Base-by-base conservation (phyloP, 30 jellyfish, hydroid and myxozoan species). In the Aurelia aurita region DNA sequence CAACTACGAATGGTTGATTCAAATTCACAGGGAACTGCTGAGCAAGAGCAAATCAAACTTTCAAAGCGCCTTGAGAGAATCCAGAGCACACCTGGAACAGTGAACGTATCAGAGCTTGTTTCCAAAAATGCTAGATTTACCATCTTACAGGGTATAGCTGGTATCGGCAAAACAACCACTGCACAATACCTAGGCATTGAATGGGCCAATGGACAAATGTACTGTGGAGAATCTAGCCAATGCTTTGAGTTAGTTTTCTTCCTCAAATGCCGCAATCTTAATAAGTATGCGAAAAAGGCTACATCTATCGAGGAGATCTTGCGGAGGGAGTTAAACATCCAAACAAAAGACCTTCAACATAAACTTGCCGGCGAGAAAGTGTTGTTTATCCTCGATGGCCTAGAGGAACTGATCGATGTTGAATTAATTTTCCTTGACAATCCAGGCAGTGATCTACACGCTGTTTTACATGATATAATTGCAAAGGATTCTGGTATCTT, bases 151-250 rank as follows among this genome's bases (percentile, higher is more conserved):
- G 73, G 73, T 16, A 61, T 61, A 2, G 73, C 73, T 9, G 73
- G 73, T 18, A 61, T 61, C 21, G 73, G 73, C 9, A 61, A 61
- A 16, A 61, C 73, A 3, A 61, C 47, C 5, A 32, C 35, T 2
- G 73, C 21, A 15, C 47, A 61, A 22, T 39, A 61, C 39, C 21
- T 61, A 3, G 39, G 7, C 8, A 22, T 21, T 4, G 35, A 61
- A 21, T 61, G 73, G 73, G 73, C 73, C 13, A 61, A 61, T 61
- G 73, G 51, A 19, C 7, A 61, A 1, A 18, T 61, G 73, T 18
- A 19, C 13, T 4, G 49, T 46, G 1, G n/a, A 22, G 51, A 18
- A 15, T 3, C 13, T 19, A 11, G 23, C 5, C 51, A 46, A 4
- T 39, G 35, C 20, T 61, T 61, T 39, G 73, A 61, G 12, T 39